Conservation (phyloP, 2,797 vertebrate genomes). For the Sebastes hubbsi region DNA sequence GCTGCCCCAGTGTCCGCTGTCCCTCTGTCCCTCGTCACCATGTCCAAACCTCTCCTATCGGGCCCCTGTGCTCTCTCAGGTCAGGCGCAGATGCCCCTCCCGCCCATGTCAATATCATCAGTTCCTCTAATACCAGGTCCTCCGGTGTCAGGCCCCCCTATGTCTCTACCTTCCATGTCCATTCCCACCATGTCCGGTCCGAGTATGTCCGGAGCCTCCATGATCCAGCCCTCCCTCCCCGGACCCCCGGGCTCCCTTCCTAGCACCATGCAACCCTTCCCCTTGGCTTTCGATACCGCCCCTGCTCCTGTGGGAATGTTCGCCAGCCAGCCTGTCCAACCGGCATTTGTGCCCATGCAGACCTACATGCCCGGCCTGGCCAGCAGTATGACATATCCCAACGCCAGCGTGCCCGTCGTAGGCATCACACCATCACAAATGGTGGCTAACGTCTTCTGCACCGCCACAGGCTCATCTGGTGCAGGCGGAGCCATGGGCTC, state of each 20-base stretch:
- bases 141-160: slow-evolving; percentile 73
- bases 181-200: slow-evolving; percentile 77
- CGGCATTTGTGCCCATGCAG: slow-evolving; percentile 84
- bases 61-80: slow-evolving; percentile 47
- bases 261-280: slow-evolving; percentile 85
- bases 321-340: slow-evolving; percentile 79
- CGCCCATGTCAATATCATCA: slow-evolving; percentile 72
- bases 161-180: slow-evolving; percentile 80
- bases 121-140: slow-evolving; percentile 77
- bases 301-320: slow-evolving; percentile 82
- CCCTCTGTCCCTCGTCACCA: slow-evolving; percentile 46
- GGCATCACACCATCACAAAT: slow-evolving; percentile 95
- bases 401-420: slow-evolving; percentile 87
- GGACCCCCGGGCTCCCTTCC: slow-evolving; percentile 79
- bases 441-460: slow-evolving; percentile 94
- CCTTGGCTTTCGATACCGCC: slow-evolving; percentile 80
- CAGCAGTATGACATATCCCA: slow-evolving; percentile 85
- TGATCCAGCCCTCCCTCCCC: slow-evolving; percentile 65
- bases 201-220: slow-evolving; percentile 72
- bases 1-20: slow-evolving; percentile 49
- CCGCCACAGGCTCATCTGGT: slow-evolving; percentile 80
- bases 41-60: slow-evolving; percentile 65
- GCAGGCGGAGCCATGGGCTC: slow-evolving; percentile 67
- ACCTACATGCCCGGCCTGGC: slow-evolving; percentile 83
- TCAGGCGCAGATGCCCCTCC: slow-evolving; percentile 59